A percentile compares a stretch with the other conserved stretches of the same genome.
These are phyloP conservation scores for Lutraria lutraria DNA, from an alignment of 2,888 invertebrate genomes.

Conservation along the genomic window DNA sequence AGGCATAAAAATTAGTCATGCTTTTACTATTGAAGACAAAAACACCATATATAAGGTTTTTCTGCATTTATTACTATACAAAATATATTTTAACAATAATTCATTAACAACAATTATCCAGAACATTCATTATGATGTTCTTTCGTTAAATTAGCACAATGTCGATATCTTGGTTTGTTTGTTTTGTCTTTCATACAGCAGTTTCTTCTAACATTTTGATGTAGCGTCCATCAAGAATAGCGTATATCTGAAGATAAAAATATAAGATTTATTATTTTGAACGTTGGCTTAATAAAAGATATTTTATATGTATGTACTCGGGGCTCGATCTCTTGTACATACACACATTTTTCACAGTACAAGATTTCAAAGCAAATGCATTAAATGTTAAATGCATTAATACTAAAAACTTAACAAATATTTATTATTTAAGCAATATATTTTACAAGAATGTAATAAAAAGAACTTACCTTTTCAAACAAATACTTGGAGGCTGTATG, in stretches of 20 bases:
- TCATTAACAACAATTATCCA: constrained; percentile 4
- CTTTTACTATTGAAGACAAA: no score
- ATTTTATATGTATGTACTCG: no score
- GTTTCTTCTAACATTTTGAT: constrained; percentile 29
- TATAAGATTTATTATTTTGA: background rate
- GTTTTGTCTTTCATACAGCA: background rate
- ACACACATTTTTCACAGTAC: no score
- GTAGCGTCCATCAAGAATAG: constrained; percentile 34
- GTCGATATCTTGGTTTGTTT: background rate
- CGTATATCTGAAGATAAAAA: constrained; percentile 37
- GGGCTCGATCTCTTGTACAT: no score
- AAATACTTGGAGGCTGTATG: constrained; percentile 42
- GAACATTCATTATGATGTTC: background rate
- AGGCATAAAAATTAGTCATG: no score
- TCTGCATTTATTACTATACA: background rate
- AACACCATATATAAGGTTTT: background rate
- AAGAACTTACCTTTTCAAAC: constrained; percentile 52
- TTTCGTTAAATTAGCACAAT: constrained; percentile 15
- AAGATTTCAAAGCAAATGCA: no score
- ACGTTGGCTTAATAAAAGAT: no score
- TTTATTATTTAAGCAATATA: no score
- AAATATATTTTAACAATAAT: background rate
- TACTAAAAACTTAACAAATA: no score
- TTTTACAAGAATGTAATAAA: no score
- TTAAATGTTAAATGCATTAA: no score